Base-by-base conservation (phyloP, 2,797 vertebrate genomes). In the Arctocebus calabarensis region DNA sequence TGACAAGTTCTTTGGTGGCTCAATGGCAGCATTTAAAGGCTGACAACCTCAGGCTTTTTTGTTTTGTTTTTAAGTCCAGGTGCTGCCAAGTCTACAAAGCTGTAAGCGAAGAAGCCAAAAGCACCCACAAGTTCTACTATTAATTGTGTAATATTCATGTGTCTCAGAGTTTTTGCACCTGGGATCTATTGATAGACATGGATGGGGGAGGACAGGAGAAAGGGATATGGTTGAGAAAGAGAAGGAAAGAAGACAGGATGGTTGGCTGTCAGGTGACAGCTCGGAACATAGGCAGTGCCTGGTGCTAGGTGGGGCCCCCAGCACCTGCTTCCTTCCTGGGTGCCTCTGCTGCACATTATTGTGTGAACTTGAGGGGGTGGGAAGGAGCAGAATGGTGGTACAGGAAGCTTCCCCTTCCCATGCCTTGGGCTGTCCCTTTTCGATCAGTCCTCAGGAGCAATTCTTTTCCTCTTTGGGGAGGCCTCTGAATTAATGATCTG, bases 401-500 rank as follows among this genome's bases (percentile, higher is more conserved):
- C 43, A 37, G 4, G n/a, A 34, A n/a, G 19, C 90, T 25, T 22
- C 90, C 3, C 61, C 74, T 43, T 13, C 70, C 37, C 7, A 14
- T 32, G 43, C 64, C 34, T 25, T 3, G 2, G 1, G 1, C 9
- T 57, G 77, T 75, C 32, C 37, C 2, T 78, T 94, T 94, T 88
- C 13, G 1, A 40, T 85, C 55, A 29, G 3, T 89, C 37, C 17
- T 22, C 52, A 85, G 81, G 91, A 94, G 81, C 73, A 84, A 1
- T 78, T 91, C 66, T 48, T 61, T 61, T 71, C 40, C 34, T 40
- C 74, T 74, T 84, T 62, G 74, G 75, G 71, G 61, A 94, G 88
- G 70, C 23, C 68, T 91, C 94, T 92, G 89, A 90, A 87, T 90
- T 89, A 84, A 91, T 97, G 89, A 94, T 87, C 89, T 82, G 86